Conservation (phyloP, 2,888 invertebrate species). For the Encarsia formosa region DNA sequence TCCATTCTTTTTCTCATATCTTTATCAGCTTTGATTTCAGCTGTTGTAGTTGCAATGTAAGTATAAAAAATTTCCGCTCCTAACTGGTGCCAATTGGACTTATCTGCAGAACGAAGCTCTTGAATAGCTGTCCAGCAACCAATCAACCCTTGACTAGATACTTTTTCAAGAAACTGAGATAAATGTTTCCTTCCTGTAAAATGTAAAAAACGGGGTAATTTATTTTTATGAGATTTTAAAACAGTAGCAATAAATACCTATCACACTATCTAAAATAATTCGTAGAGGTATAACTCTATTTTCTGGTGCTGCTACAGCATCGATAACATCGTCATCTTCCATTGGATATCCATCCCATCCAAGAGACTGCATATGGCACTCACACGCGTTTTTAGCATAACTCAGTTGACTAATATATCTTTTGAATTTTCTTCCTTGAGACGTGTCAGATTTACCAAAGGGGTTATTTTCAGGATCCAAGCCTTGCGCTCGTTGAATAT, state of each 20-base stretch:
- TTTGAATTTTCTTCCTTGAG: slow-evolving; percentile 76
- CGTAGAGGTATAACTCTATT: slow-evolving; percentile 60
- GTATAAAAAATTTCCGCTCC: slow-evolving; percentile 91
- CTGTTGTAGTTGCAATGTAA: slow-evolving; percentile 75
- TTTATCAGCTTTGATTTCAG: slow-evolving; percentile 79
- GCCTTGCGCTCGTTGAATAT: slow-evolving; percentile 81
- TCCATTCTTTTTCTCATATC: slow-evolving; percentile 80
- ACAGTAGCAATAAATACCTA: too few relatives aligned
- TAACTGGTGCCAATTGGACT: slow-evolving; percentile 76
- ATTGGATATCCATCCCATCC: slow-evolving; percentile 68
- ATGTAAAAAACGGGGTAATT: background rate
- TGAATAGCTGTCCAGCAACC: slow-evolving; percentile 86
- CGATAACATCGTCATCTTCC: slow-evolving; percentile 42
- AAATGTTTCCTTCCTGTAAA: slow-evolving; percentile 69
- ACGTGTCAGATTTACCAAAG: slow-evolving; percentile 71
- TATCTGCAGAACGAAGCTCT: slow-evolving; percentile 71
- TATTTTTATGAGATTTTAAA: background rate
- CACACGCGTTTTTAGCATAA: slow-evolving; percentile 77
- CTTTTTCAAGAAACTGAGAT: slow-evolving; percentile 74
- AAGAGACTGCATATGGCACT: slow-evolving; percentile 67
- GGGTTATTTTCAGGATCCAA: slow-evolving; percentile 60
- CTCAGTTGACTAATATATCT: slow-evolving; percentile 79
- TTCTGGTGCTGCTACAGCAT: slow-evolving; percentile 37
- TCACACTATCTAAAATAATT: slow-evolving; percentile 71
- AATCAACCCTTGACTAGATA: slow-evolving; percentile 78